Conservation (phyloP, 2,797 vertebrate genomes). For the Megaceryle alcyon region DNA sequence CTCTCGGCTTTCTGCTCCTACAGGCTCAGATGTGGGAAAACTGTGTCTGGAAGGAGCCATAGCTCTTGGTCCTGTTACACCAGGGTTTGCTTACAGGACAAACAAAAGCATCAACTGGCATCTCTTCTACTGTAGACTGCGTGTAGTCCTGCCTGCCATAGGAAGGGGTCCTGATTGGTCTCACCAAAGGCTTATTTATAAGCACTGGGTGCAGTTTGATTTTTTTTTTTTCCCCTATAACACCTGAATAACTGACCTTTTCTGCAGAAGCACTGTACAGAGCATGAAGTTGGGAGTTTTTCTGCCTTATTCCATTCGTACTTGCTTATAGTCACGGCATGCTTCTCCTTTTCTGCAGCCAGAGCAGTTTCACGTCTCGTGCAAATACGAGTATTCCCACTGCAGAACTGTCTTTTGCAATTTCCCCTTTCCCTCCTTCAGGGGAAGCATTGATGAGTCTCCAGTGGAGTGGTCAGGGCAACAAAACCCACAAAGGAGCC, state of each 20-base stretch:
- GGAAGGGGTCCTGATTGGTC: background rate
- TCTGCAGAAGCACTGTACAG: fast-evolving
- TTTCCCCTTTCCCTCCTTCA: constrained; percentile 13
- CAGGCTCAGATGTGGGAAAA: constrained; percentile 19
- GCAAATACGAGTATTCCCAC: background rate
- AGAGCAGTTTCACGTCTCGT: background rate
- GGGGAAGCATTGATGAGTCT: background rate
- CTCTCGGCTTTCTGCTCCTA: background rate
- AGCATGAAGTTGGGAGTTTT: background rate
- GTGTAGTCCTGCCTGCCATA: background rate
- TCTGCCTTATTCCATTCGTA: background rate
- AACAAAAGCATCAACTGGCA: background rate
- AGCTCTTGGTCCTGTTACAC: background rate
- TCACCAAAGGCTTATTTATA: background rate
- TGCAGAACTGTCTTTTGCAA: background rate
- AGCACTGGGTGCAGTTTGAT: background rate
- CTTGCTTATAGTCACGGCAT: fast-evolving
- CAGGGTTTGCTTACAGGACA: background rate
- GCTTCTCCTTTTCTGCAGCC: constrained; percentile 14
- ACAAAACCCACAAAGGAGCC: background rate
- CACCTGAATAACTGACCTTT: background rate
- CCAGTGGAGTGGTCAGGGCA: background rate
- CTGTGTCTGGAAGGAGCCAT: background rate
- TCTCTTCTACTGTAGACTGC: background rate
- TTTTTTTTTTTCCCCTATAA: background rate